Evolutionary conservation across 1,140 invertebrate species (phyloP), one percentile per base, ranked within the genome.

Genomic region (Aphidius ervi): DNA sequence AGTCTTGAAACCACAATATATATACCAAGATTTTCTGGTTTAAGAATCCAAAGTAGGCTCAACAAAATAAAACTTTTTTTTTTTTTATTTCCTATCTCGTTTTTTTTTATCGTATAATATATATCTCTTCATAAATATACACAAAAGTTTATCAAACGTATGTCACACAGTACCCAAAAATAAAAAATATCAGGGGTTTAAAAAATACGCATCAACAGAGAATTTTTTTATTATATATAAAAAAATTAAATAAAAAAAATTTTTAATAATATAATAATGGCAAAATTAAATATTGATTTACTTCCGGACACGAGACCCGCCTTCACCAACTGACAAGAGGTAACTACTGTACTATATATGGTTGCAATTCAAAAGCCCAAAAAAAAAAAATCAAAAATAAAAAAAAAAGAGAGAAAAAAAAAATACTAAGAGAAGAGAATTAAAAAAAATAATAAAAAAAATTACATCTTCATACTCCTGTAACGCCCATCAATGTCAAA

Each of bases 401-500:
- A 63, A 53, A 45, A 57, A 46, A 54, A 50, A 58, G 58, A 49
- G 48, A 64, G 55, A 55, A 61, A 52, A 49, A 65, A 49, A 46
- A 65, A 61, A 55, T 9, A 52, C n/a, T 59, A 16, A 52, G 45
- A 23, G 49, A 39, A 37, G 23, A 48, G 6, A 52, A 9, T 6
- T 52, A 39, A 9, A 37, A 37, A 45, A 10, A 45, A 45, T 10
- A 45, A 45, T 39, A 52, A 23, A 5, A 45, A 45, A 46, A 46
- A n/a, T 53, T 46, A 46, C 57, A 56, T 50, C 23, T 58, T 53
- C 41, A 23, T n/a, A 46, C 49, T 8, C 31, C 56, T 62, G 64
- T 57, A 68, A 75, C 74, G 70, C 76, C 73, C 63, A 70, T 65
- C 61, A 46, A 64, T 75, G 75, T 78, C 77, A 77, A 76, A 78